Conservation (phyloP, 2,113 vertebrate genomes). For the Zosterops japonicus region DNA sequence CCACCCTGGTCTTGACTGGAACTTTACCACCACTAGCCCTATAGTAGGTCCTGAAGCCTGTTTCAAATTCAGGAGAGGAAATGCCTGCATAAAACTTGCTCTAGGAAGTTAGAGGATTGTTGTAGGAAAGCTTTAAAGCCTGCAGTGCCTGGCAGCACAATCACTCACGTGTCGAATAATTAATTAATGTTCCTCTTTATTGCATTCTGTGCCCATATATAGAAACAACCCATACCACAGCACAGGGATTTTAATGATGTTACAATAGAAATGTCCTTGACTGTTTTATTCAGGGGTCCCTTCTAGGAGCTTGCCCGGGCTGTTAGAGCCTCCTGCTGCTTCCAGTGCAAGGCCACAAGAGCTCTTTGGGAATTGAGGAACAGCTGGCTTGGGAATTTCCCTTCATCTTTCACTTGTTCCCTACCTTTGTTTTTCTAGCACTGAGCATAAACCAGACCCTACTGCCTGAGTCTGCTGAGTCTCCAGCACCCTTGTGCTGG, state of each 20-base stretch:
- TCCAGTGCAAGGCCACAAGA: not conserved
- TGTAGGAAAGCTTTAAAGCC: not conserved
- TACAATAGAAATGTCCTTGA: not conserved
- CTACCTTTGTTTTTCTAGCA: not conserved
- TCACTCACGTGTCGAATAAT: not conserved
- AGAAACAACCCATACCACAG: not conserved
- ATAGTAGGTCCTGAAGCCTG: not conserved
- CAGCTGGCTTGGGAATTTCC: not conserved
- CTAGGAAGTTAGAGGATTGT: not conserved
- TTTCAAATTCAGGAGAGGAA: not conserved
- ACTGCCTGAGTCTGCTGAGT: rapidly evolving
- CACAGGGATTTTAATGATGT: not conserved
- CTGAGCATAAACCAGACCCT: not conserved
- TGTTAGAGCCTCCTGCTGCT: not conserved
- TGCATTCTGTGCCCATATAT: conserved; percentile 10
- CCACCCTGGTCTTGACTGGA: not conserved
- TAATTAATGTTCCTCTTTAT: conserved; percentile 5
- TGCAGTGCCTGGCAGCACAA: not conserved
- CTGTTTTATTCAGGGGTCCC: not conserved
- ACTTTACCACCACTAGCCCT: not conserved
- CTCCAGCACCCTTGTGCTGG: not conserved
- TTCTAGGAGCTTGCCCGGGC: not conserved
- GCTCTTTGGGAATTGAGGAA: not conserved
- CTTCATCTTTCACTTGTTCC: not conserved
- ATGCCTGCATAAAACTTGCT: not conserved